A percentile compares a stretch with the other conserved stretches of the same genome.
Conservation (phyloP, 2,113 vertebrate species). For the Tenebrosternarchus preto region DNA sequence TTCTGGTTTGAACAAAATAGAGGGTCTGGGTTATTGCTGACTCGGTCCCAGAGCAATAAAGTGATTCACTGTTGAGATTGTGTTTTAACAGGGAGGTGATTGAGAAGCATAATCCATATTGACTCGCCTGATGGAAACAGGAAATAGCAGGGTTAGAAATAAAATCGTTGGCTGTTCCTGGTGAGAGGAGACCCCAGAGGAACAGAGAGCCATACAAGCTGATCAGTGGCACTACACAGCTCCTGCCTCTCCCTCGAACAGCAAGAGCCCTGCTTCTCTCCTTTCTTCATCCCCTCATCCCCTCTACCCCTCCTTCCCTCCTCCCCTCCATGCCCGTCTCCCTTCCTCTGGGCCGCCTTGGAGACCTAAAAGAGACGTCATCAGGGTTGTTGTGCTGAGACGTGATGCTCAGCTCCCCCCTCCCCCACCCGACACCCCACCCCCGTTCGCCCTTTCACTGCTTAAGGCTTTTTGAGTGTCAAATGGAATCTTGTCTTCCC, state of each 20-base stretch:
- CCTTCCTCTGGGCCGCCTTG: slow-evolving; percentile 67
- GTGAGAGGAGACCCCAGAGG: slow-evolving; percentile 72
- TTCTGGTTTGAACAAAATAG: slow-evolving; percentile 61
- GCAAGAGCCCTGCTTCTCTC: slow-evolving; percentile 59
- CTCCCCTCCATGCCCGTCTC: slow-evolving; percentile 39
- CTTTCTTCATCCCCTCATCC: slow-evolving; percentile 37
- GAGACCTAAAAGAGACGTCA: slow-evolving; percentile 79
- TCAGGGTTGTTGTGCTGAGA: slow-evolving; percentile 79
- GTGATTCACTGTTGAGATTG: slow-evolving; percentile 76
- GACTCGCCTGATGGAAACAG: slow-evolving; percentile 80
- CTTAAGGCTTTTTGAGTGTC: slow-evolving; percentile 21
- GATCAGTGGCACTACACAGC: slow-evolving; percentile 74
- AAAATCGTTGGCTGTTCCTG: slow-evolving; percentile 78
- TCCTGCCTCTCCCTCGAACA: slow-evolving; percentile 56
- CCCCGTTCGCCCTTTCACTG: slow-evolving; percentile 33
- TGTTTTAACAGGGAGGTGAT: slow-evolving; percentile 78
- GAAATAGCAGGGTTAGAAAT: slow-evolving; percentile 80
- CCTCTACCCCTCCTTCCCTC: slow-evolving; percentile 56
- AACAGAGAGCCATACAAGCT: slow-evolving; percentile 72
- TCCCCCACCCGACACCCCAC: slow-evolving; percentile 69
- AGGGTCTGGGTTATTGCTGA: slow-evolving; percentile 63
- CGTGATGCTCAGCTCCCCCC: slow-evolving; percentile 66
- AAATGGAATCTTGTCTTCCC: slow-evolving; percentile 18
- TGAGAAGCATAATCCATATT: slow-evolving; percentile 77
- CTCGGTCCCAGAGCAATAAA: slow-evolving; percentile 74